phyloP scores from a whole-genome alignment of 2,888 invertebrate species.

The Drosophila hamatofila region DNA sequence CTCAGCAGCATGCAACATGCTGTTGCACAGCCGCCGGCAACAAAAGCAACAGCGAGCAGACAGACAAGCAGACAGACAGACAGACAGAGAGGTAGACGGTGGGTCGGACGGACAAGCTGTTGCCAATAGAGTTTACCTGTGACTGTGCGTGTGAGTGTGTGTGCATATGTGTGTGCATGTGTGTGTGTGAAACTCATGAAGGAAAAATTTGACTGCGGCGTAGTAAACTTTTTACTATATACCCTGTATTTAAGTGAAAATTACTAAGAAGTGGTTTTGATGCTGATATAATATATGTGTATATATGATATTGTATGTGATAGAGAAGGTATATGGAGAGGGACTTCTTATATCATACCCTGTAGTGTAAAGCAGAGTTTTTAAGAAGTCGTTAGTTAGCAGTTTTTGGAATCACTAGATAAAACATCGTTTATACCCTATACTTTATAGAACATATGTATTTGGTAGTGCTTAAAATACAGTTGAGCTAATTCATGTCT shows the following conservation, averaged over 20 bases:
- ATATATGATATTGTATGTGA: no score
- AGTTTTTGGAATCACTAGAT: not conserved
- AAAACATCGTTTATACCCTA: not conserved
- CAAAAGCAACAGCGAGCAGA: constrained; percentile 13
- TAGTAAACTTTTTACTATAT: constrained; percentile 34
- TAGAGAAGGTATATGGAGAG: no score
- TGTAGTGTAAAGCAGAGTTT: not conserved
- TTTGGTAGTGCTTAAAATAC: no score
- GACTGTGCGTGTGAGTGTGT: not conserved
- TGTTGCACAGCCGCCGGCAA: constrained; percentile 64
- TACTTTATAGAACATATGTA: no score
- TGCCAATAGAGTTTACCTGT: constrained; percentile 43
- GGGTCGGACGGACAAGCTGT: constrained; percentile 7
- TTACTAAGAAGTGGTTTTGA: not conserved
- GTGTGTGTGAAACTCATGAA: constrained; percentile 28
- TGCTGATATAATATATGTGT: not conserved
- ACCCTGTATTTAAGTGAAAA: constrained; percentile 15
- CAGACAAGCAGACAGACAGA: constrained; percentile 5
- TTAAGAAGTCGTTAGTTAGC: not conserved
- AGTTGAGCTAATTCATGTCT: no score
- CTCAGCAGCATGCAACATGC: constrained; percentile 78
- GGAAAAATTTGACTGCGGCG: constrained; percentile 38
- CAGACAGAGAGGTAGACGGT: not conserved
- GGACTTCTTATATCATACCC: no score
- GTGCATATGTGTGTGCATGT: not conserved